Conservation (phyloP, 2,113 vertebrate genomes). For the Ahaetulla prasina region DNA sequence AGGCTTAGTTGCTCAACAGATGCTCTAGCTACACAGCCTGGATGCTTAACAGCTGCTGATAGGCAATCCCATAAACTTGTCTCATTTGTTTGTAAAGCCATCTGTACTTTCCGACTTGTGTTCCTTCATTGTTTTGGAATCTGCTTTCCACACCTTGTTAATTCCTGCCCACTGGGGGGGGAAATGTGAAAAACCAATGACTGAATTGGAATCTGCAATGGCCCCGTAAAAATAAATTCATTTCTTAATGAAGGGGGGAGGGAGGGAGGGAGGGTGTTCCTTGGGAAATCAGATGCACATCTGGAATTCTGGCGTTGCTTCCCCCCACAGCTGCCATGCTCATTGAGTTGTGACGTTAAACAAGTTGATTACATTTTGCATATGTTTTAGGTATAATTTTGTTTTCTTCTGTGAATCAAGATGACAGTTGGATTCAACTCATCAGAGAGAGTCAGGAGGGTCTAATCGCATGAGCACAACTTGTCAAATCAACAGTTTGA, state of each 20-base stretch:
- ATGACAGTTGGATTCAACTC: not conserved
- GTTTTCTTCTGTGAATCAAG: not conserved
- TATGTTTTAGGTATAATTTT: not conserved
- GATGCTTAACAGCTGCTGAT: not conserved
- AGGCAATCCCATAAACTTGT: not conserved
- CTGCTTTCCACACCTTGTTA: not conserved
- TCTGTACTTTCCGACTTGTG: not conserved
- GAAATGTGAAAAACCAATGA: not conserved
- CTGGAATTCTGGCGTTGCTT: not conserved
- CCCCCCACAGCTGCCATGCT: not conserved
- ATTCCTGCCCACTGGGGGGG: not conserved
- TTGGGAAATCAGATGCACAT: not conserved
- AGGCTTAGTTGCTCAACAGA: not conserved
- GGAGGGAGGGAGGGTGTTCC: not conserved
- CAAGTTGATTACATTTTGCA: not conserved
- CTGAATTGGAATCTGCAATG: not conserved
- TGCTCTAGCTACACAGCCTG: not conserved
- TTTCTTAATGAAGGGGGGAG: not conserved
- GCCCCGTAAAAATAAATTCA: not conserved
- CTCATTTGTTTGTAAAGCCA: not conserved
- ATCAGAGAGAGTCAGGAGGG: not conserved
- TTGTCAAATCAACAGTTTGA: not conserved
- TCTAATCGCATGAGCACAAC: not conserved
- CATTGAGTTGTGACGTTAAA: not conserved
- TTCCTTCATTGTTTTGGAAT: not conserved